phyloP scores from a whole-genome alignment of 2,888 invertebrate genomes.

The Lypha dubia region DNA sequence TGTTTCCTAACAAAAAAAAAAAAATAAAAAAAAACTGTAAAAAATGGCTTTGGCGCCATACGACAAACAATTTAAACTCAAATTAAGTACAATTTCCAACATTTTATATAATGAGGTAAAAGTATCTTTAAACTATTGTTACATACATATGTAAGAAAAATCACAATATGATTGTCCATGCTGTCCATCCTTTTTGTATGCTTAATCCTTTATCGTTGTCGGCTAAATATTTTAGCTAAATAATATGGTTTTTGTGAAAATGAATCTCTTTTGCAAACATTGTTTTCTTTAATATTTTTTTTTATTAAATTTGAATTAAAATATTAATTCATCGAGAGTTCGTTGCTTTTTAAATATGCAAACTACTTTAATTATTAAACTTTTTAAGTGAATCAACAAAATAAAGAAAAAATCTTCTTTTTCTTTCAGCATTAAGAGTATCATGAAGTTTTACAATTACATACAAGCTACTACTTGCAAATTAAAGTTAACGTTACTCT shows the following conservation, averaged over 20 bases:
- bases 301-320: conserved; percentile 35
- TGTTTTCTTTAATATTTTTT: conserved; percentile 8
- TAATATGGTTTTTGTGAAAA: background rate
- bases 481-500: background rate
- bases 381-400: conserved; percentile 17
- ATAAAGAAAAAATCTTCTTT: background rate
- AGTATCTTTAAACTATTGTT: no score
- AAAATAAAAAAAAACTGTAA: no score
- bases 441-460: background rate
- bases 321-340: conserved; percentile 11
- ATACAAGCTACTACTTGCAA: no score
- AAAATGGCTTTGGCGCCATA: no score
- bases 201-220: conserved; percentile 28
- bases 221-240: conserved; percentile 4
- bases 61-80: no score
- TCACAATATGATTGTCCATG: no score
- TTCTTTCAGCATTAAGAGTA: background rate
- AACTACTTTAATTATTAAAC: conserved; percentile 28
- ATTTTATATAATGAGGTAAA: no score
- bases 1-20: no score
- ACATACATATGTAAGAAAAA: no score
- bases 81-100: no score
- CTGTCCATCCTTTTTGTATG: no score
- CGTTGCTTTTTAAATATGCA: background rate
- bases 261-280: background rate